Percentiles rank a stretch among this genome's conserved stretches.
phyloP scores from a whole-genome alignment of 2,797 vertebrate genomes.

The Rachycentron canadum region DNA sequence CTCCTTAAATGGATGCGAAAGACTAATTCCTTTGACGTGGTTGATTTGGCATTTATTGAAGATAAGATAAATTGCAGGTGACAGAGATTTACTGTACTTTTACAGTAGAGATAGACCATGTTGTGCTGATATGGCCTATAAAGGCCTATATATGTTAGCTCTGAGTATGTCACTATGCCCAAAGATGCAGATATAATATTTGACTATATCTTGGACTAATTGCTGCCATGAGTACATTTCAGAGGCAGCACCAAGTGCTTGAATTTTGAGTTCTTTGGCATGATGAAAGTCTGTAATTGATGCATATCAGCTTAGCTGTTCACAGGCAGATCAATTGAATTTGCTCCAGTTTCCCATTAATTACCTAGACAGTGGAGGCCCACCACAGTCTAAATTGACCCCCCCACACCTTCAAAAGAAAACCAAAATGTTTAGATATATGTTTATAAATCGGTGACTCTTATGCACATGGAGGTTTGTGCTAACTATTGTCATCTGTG shows the following conservation, averaged over 20 bases:
- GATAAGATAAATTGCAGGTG: conserved; percentile 58
- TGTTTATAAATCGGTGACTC: not conserved
- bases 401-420: not conserved
- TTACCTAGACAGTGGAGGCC: not conserved
- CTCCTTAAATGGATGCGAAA: conserved; percentile 73
- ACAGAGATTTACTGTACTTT: conserved; percentile 37
- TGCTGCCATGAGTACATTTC: not conserved
- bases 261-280: not conserved
- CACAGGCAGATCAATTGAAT: not conserved
- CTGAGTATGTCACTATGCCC: not conserved
- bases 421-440: no score
- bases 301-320: not conserved
- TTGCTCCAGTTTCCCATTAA: not conserved
- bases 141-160: not conserved
- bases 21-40: conserved; percentile 46
- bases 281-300: conserved; percentile 4
- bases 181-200: not conserved
- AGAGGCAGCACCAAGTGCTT: not conserved
- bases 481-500: conserved; percentile 18
- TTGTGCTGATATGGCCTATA: conserved; percentile 6
- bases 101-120: not conserved
- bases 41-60: conserved; percentile 52
- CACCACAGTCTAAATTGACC: not conserved
- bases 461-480: not conserved
- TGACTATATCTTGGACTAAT: not conserved